Conservation (phyloP, 2,888 invertebrate genomes). For the Netelia fuscicornis region DNA sequence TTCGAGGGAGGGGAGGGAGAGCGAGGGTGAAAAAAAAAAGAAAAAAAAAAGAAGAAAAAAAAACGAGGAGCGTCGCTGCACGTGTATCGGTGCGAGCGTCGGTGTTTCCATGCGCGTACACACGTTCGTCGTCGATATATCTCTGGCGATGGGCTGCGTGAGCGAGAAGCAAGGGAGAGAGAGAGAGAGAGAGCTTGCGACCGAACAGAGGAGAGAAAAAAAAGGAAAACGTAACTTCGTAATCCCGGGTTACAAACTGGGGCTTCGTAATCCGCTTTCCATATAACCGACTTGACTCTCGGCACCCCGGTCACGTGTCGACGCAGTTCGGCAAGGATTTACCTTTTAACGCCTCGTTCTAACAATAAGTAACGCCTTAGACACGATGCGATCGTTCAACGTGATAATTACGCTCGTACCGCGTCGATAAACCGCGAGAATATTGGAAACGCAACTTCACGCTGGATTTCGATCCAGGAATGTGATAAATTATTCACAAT, state of each 20-base stretch:
- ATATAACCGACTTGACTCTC: slow-evolving; percentile 79
- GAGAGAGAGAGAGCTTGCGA: slow-evolving; percentile 23
- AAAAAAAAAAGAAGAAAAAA: slow-evolving; percentile 41
- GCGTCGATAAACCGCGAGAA: too few species aligned
- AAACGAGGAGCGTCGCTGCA: slow-evolving; percentile 49
- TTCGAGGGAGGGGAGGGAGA: slow-evolving; percentile 46
- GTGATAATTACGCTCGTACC: not conserved
- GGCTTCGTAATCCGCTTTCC: slow-evolving; percentile 83
- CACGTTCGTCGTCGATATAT: slow-evolving; percentile 51
- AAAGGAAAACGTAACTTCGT: slow-evolving; percentile 71
- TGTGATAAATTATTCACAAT: slow-evolving; percentile 19
- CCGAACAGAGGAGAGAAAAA: slow-evolving; percentile 32
- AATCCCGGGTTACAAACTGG: slow-evolving; percentile 71
- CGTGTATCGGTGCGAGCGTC: slow-evolving; percentile 46
- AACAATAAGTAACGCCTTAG: slow-evolving; percentile 28
- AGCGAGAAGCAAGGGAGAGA: not conserved
- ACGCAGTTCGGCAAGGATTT: slow-evolving; percentile 67
- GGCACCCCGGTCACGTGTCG: slow-evolving; percentile 73
- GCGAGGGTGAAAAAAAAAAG: slow-evolving; percentile 43
- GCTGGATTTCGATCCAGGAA: slow-evolving; percentile 3
- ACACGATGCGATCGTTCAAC: not conserved
- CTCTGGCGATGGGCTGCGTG: not conserved
- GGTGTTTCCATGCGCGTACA: slow-evolving; percentile 7
- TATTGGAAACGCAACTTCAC: not conserved
- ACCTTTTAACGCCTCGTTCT: slow-evolving; percentile 58